Conservation (phyloP, 2,113 vertebrate species). For the Zapornia atra region DNA sequence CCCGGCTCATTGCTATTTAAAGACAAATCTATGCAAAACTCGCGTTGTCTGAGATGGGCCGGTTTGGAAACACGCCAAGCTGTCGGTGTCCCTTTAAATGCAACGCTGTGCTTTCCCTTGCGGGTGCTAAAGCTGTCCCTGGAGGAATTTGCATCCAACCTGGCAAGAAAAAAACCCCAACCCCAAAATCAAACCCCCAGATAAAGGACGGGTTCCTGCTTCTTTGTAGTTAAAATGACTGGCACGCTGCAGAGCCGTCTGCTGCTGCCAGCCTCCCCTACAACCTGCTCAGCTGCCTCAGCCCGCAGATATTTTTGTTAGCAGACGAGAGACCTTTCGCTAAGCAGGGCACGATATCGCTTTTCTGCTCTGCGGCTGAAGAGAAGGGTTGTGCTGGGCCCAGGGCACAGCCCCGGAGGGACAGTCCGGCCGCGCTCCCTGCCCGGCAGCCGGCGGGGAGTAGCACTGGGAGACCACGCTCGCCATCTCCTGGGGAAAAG, state of each 20-base stretch:
- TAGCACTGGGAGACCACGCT: not conserved
- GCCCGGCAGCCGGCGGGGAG: not conserved
- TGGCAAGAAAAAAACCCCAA: not conserved
- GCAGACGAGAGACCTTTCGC: not conserved
- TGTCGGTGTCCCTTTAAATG: not conserved
- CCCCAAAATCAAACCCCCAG: no score
- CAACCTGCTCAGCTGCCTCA: not conserved
- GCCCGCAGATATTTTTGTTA: not conserved
- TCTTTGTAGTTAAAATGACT: not conserved
- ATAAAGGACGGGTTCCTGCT: not conserved
- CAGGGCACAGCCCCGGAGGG: not conserved
- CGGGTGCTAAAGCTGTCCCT: not conserved
- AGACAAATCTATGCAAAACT: not conserved
- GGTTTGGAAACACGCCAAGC: not conserved
- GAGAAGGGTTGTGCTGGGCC: not conserved
- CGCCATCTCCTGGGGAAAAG: slow-evolving; percentile 65
- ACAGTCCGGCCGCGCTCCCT: not conserved
- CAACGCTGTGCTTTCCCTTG: not conserved
- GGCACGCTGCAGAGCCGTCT: not conserved
- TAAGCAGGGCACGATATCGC: not conserved
- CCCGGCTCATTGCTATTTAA: not conserved
- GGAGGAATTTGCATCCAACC: not conserved
- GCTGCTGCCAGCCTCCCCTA: not conserved
- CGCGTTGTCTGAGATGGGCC: not conserved
- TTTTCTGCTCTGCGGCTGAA: not conserved